Percentiles rank a stretch among this genome's conserved stretches.
Conservation (phyloP, 2,113 vertebrate genomes). For the Thamnophis sirtalis region DNA sequence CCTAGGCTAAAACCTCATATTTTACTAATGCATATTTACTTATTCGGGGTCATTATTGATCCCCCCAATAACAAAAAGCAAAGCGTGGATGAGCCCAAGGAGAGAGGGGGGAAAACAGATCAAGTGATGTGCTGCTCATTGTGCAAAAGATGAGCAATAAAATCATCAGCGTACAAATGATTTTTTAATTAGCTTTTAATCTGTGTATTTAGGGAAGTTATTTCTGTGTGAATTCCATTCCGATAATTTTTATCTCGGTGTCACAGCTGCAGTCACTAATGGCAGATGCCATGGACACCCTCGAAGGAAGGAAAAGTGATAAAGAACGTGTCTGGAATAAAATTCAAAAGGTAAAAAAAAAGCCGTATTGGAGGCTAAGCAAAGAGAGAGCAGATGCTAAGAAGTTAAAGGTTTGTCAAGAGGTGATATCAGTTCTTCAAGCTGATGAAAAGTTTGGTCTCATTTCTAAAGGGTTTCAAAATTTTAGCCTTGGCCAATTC, state of each 20-base stretch:
- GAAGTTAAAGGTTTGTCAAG: constrained; percentile 42
- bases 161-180: constrained; percentile 84
- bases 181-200: constrained; percentile 91
- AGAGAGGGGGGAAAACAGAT: neutral
- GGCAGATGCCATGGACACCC: constrained; percentile 81
- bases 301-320: constrained; percentile 71
- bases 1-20: constrained; percentile 59
- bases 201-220: constrained; percentile 82
- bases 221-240: constrained; percentile 76
- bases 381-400: constrained; percentile 30
- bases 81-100: constrained; percentile 52
- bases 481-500: neutral
- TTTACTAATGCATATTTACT: constrained; percentile 53
- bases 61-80: constrained; percentile 54
- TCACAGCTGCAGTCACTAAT: constrained; percentile 84
- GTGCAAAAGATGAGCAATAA: constrained; percentile 80
- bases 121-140: constrained; percentile 58
- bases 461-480: neutral
- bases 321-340: constrained; percentile 74
- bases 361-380: constrained; percentile 42
- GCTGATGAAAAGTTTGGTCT: constrained; percentile 25
- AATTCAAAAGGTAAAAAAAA: constrained; percentile 72
- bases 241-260: constrained; percentile 81
- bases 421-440: constrained; percentile 38
- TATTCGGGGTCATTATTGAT: constrained; percentile 58